A percentile compares a stretch with the other conserved stretches of the same genome.
Evolutionary conservation across 2,113 vertebrate genomes (phyloP).

Genomic region (Mixornis gularis): DNA sequence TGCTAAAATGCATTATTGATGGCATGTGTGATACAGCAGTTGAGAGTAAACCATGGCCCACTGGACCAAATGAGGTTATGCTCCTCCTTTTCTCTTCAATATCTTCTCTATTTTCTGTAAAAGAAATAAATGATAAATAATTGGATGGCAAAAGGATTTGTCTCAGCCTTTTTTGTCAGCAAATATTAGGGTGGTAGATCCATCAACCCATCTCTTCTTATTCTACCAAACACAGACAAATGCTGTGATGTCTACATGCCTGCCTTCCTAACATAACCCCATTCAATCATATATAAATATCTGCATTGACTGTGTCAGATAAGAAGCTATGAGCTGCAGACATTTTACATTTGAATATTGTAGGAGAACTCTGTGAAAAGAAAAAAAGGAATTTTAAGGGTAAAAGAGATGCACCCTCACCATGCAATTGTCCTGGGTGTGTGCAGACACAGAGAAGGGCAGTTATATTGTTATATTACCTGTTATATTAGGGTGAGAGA

Average conservation of each 20-base stretch:
- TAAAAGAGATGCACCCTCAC: not conserved
- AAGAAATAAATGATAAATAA: not conserved
- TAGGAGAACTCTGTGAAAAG: not conserved
- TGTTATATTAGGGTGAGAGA: not conserved
- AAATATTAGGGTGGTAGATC: not conserved
- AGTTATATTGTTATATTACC: too few relatives aligned
- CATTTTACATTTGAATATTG: not conserved
- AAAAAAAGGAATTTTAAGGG: not conserved
- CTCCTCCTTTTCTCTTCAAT: not conserved
- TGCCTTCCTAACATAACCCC: not conserved
- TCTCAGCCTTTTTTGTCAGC: not conserved
- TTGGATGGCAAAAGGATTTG: not conserved
- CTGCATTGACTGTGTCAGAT: not conserved
- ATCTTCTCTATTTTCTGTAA: not conserved
- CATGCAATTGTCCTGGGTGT: rapidly evolving
- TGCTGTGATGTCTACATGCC: rapidly evolving
- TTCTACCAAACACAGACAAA: not conserved
- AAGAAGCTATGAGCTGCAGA: not conserved
- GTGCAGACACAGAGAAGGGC: not conserved
- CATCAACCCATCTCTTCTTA: not conserved
- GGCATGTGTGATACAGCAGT: not conserved
- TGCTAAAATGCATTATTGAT: not conserved
- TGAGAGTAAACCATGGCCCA: not conserved
- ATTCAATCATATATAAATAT: not conserved
- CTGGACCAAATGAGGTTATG: not conserved